These are phyloP conservation scores for Aramus guarauna DNA, from an alignment of 2,113 vertebrate genomes.

Conservation along the genomic window DNA sequence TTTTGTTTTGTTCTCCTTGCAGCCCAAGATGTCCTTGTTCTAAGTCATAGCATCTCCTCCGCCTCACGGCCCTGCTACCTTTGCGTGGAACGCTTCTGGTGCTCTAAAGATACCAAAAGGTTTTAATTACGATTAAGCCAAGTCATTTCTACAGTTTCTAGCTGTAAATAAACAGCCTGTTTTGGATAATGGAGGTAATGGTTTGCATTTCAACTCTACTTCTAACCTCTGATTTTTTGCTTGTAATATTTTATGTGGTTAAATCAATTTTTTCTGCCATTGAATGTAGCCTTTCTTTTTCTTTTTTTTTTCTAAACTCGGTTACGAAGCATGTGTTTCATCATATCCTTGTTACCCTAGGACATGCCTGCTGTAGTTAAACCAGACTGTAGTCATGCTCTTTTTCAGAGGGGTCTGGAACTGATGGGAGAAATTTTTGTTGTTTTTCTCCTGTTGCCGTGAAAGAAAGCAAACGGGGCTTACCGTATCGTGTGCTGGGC, in stretches of 20 bases:
- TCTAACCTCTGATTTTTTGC: constrained; percentile 60
- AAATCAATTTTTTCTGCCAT: constrained; percentile 68
- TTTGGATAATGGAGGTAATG: constrained; percentile 64
- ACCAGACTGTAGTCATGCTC: not conserved
- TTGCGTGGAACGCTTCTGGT: constrained; percentile 8
- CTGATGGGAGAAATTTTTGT: not conserved
- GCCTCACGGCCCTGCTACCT: constrained; percentile 17
- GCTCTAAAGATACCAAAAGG: constrained; percentile 69
- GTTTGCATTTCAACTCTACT: constrained; percentile 59
- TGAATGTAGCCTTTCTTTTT: constrained; percentile 12
- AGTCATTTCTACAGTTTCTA: constrained; percentile 7
- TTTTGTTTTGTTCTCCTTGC: constrained; percentile 18
- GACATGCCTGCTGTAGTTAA: constrained; percentile 26
- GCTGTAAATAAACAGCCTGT: constrained; percentile 41
- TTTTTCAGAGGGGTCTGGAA: not conserved
- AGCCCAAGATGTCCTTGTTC: constrained; percentile 12
- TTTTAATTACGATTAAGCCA: constrained; percentile 62
- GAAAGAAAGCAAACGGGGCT: not conserved
- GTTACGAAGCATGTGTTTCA: not conserved
- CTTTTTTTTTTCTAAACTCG: not conserved
- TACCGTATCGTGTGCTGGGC: rapidly evolving
- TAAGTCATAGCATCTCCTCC: not conserved
- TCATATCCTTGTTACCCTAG: constrained; percentile 32
- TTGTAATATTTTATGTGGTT: constrained; percentile 61
- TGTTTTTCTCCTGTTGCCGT: not conserved